A percentile compares a stretch with the other conserved stretches of the same genome.
Conservation (phyloP, 1,140 invertebrate species). For the Harlomillsia oculata region DNA sequence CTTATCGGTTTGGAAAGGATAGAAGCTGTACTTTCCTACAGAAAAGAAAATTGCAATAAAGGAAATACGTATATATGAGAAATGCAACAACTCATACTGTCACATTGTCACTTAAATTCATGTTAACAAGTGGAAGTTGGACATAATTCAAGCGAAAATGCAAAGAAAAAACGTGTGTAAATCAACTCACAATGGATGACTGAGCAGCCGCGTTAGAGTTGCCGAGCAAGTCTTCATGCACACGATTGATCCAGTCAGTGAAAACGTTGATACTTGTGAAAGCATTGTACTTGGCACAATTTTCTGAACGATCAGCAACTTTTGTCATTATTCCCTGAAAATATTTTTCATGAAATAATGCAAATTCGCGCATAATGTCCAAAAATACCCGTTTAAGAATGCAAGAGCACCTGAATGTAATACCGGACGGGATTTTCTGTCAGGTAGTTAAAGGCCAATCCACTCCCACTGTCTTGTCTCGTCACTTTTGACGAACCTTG, state of each 20-base stretch:
- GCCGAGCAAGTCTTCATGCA: conserved; percentile 14
- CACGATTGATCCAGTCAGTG: conserved; percentile 17
- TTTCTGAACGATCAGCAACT: conserved; percentile 16
- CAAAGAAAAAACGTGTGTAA: too few species aligned
- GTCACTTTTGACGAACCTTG: conserved; percentile 6
- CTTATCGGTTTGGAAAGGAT: too few species aligned
- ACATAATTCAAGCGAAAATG: too few species aligned
- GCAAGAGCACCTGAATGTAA: conserved; percentile 10
- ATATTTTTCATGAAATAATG: too few species aligned
- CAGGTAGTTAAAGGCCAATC: conserved; percentile 14
- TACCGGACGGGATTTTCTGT: conserved; percentile 14
- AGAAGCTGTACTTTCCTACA: too few species aligned
- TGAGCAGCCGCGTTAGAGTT: too few species aligned
- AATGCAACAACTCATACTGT: too few species aligned
- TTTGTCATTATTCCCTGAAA: conserved; percentile 19
- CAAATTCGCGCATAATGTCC: background rate
- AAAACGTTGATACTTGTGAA: conserved; percentile 21
- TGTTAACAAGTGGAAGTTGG: too few species aligned
- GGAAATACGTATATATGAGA: too few species aligned
- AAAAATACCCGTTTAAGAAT: background rate
- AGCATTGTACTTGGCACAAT: conserved; percentile 11
- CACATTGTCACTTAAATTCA: too few species aligned
- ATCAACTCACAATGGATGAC: too few species aligned
- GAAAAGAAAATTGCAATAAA: too few species aligned
- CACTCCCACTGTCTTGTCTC: conserved; percentile 12